A percentile compares a stretch with the other conserved stretches of the same genome.
phyloP scores from a whole-genome alignment of 2,797 vertebrate genomes.

The Cynodonichthys magdalenae region DNA sequence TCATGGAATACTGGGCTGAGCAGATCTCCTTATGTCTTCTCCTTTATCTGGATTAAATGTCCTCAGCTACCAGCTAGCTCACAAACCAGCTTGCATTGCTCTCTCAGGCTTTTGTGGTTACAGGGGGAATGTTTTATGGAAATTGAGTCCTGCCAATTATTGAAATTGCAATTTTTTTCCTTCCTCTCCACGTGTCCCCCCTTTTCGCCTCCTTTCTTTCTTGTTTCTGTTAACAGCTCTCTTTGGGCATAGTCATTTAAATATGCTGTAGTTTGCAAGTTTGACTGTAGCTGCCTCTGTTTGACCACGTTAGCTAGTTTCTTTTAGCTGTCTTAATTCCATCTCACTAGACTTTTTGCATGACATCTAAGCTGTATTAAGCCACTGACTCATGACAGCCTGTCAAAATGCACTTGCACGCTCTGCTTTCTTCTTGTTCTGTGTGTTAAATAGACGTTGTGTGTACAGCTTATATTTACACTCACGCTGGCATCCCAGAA shows the following conservation, averaged over 20 bases:
- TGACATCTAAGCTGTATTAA: slow-evolving; percentile 73
- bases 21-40: slow-evolving; percentile 31
- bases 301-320: slow-evolving; percentile 52
- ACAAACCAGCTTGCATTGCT: slow-evolving; percentile 43
- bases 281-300: slow-evolving; percentile 49
- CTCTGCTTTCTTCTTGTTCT: slow-evolving; percentile 57
- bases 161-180: slow-evolving; percentile 27
- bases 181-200: neutral
- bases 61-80: slow-evolving; percentile 12
- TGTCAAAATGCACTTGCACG: slow-evolving; percentile 63
- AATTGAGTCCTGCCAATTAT: slow-evolving; percentile 72
- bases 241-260: slow-evolving; percentile 74
- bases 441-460: slow-evolving; percentile 54
- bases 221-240: slow-evolving; percentile 72
- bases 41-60: slow-evolving; percentile 38
- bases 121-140: slow-evolving; percentile 70
- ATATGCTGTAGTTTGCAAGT: slow-evolving; percentile 74
- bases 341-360: slow-evolving; percentile 59
- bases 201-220: slow-evolving; percentile 26
- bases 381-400: slow-evolving; percentile 68
- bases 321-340: slow-evolving; percentile 65
- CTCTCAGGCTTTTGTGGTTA: slow-evolving; percentile 58
- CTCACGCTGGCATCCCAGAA: slow-evolving; percentile 27
- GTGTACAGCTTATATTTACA: slow-evolving; percentile 56
- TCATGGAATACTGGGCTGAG: slow-evolving; percentile 40